Percentiles rank a stretch among this genome's conserved stretches.
Evolutionary conservation across 1,140 invertebrate species (phyloP).

Genomic region (Drosophila sucinea): DNA sequence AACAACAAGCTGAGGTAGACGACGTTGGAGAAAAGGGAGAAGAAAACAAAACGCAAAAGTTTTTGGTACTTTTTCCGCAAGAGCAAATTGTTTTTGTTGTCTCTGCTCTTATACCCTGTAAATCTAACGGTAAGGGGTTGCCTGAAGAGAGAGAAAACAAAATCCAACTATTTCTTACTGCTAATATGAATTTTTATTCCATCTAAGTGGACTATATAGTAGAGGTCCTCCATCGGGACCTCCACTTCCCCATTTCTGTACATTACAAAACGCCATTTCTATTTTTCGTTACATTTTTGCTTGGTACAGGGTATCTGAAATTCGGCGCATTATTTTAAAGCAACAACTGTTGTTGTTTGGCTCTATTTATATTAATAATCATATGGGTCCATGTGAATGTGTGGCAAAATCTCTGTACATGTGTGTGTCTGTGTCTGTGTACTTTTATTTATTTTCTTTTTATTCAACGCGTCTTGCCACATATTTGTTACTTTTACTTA

Average conservation of each 20-base stretch:
- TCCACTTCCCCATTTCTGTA: too few species aligned
- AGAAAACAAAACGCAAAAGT: conserved; percentile 35
- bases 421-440: conserved; percentile 33
- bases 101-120: conserved; percentile 38
- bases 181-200: too few species aligned
- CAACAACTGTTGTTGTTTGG: conserved; percentile 23
- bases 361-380: conserved; percentile 74
- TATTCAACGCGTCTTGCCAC: conserved; percentile 59
- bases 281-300: too few species aligned
- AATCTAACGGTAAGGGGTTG: not conserved
- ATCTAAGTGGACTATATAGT: too few species aligned
- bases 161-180: too few species aligned
- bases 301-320: not conserved
- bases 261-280: too few species aligned
- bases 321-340: not conserved
- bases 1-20: not conserved
- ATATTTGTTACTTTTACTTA: conserved; percentile 60
- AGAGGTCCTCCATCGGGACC: too few species aligned
- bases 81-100: conserved; percentile 40
- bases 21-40: not conserved
- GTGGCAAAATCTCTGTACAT: conserved; percentile 22
- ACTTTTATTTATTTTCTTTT: conserved; percentile 75
- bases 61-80: conserved; percentile 48
- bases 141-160: not conserved
- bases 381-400: conserved; percentile 24